Base-by-base conservation (phyloP, 2,797 vertebrate species). In the Iguana delicatissima region DNA sequence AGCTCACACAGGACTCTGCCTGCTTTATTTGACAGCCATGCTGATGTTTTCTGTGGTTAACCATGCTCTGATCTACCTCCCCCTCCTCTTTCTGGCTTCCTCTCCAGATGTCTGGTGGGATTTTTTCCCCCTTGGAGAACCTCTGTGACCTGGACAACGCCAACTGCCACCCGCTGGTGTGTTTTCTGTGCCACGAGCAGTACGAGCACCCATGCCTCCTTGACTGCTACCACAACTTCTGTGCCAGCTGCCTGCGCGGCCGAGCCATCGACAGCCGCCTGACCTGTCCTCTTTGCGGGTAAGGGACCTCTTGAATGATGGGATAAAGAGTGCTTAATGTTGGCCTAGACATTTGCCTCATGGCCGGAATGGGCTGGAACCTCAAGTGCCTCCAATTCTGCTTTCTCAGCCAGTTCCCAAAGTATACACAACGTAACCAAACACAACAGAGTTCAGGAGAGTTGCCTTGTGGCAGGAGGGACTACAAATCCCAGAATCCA, bases 151-250 rank as follows among this genome's bases (percentile, higher is more conserved):
- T 62, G 59, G 59, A 62, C 59, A 62, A 62, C 5, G 59, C 59
- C 59, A 62, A 62, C 59, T 96, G 98, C 95, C 98, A 99, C 97
- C 98, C 98, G 0, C 97, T 99, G 89, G 97, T 98, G 90, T 99
- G 98, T 90, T 98, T 98, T 88, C 97, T 99, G 91, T 99, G 99
- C 96, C 98, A 98, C 0, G 97, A 98, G 89, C 98, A 98, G 94
- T 99, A 98, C 91, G 97, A 98, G 94, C 97, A 97, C 16, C 98
- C 98, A 0, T 99, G 98, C 94, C 97, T 99, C 94, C 95, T 99
- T 90, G 98, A 99, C 95, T 99, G 98, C 93, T 99, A 99, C 96
- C 99, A 99, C 96, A 98, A 98, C 96, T 98, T 98, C 97, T 99
- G 98, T 0, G 98, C 98, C 89, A 98, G 97, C 96, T 99, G 98